Base-by-base conservation (phyloP, 2,113 vertebrate species). In the Chaetodon trifascialis region DNA sequence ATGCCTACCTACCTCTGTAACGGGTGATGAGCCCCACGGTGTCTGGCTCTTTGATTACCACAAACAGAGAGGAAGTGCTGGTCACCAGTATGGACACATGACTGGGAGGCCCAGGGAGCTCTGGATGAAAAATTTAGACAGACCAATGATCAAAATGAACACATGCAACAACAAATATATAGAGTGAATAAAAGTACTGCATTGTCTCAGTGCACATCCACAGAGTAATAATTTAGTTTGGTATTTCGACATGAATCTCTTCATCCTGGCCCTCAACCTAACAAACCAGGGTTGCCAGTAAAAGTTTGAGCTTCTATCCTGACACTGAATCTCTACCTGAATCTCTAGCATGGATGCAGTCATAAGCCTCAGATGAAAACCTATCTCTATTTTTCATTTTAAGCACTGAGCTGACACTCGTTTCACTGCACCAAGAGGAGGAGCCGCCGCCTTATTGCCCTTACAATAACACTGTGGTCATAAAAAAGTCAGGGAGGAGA, bases 11-110 rank as follows among this genome's bases (percentile, higher is more conserved):
- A 95, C 95, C 95, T 93, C 80, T 94, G 83, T 94, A 94, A 69
- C 88, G 79, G 12, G 93, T 95, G 84, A 96, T 93, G 59, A 96
- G 92, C 10, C 95, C 93, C 0, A 63, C 60, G 21, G 1, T 58
- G 63, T 70, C 80, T 17, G 92, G 89, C 79, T 94, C 94, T 69
- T 88, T 92, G 80, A 95, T 91, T 1, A 68, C 52, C 79, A 95
- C 92, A 38, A 86, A 89, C 71, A 96, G 69, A n/a, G 93, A 94
- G 0, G 90, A 91, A 5, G 87, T 78, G 81, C 94, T 92, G 56
- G 90, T 93, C 89, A 96, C 93, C 85, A 94, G 69, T 54, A 95
- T 83, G 47, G 88, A 87, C 19, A 94, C 94, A 0, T 90, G 80
- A 64, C 84, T 86, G n/a, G 95, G 94, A 64, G 92, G 89, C 9